These are phyloP conservation scores for Machimus atricapillus DNA, from an alignment of 2,888 invertebrate species.

Conservation along the genomic window DNA sequence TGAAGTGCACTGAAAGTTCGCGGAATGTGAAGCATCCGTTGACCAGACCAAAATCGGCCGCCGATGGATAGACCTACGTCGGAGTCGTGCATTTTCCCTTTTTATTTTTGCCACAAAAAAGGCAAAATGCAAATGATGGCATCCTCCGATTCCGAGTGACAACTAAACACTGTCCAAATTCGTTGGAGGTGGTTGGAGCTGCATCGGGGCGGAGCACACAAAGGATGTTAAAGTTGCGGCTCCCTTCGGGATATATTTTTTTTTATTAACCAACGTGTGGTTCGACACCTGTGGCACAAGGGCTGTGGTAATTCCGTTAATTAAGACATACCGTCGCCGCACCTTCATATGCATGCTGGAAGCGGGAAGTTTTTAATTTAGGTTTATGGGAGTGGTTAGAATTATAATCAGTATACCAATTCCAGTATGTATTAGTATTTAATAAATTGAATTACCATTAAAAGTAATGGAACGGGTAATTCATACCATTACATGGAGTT, in stretches of 20 bases:
- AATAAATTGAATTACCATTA: no score
- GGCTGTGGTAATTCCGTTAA: background rate
- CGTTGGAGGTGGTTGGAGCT: background rate
- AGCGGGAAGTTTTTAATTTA: background rate
- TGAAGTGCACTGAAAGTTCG: background rate
- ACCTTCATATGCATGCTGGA: background rate
- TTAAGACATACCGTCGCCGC: background rate
- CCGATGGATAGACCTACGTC: background rate
- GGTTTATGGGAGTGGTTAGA: background rate
- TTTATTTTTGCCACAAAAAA: background rate
- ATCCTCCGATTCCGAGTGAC: background rate
- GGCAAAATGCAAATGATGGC: background rate
- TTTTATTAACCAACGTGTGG: background rate
- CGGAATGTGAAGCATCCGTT: constrained; percentile 1
- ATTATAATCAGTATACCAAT: no score
- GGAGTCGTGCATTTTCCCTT: background rate
- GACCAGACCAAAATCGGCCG: background rate
- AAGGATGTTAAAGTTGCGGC: background rate
- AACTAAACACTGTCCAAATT: background rate
- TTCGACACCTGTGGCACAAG: background rate
- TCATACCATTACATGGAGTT: no score
- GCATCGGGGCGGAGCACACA: background rate
- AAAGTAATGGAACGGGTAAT: no score
- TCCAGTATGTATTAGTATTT: no score
- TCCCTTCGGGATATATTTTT: background rate